Base-by-base conservation (phyloP, 2,797 vertebrate genomes). In the Sarcoramphus papa region DNA sequence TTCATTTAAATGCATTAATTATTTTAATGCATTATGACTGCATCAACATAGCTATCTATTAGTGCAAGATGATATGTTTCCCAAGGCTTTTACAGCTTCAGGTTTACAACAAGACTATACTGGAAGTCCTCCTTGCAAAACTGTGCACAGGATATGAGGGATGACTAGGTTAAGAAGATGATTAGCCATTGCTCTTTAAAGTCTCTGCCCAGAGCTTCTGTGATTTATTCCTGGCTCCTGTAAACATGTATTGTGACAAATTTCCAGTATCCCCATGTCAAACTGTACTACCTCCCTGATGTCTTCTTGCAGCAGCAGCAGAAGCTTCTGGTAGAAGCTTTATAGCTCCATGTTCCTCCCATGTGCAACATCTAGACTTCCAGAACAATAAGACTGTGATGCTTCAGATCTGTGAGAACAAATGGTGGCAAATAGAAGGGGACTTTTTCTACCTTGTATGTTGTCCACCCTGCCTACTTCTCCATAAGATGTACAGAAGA, bases 1-100 rank as follows among this genome's bases (percentile, higher is more conserved):
- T 93, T 90, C 8, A 63, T 88, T 91, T 90, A 73, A 89, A 88
- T 88, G 33, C 35, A 72, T 74, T 87, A 78, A 91, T 94, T 89
- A 82, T 79, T 91, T 76, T 77, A 68, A 59, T 62, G 12, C 14
- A 30, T 78, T 64, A 50, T 76, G 70, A 51, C 60, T 91, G 60
- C 40, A 67, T 70, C 45, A 69, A 41, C 25, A 60, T 30, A 35
- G 12, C 25, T 92, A 45, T 53, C 24, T 88, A 31, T 73, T 62
- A 72, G n/a, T 40, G 67, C 21, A 89, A 79, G 27, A 48, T 33
- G 3, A 54, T 51, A 51, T 37, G 17, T 25, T 89, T 93, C 69
- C 59, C 41, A 73, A 68, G 35, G 30, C 11, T 85, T 91, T 64
- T 50, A 65, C 33, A 87, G 45, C 45, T 89, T 90, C 68, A 87